Base-by-base conservation (phyloP, 2,888 invertebrate genomes). In the Ochlodes sylvanus region DNA sequence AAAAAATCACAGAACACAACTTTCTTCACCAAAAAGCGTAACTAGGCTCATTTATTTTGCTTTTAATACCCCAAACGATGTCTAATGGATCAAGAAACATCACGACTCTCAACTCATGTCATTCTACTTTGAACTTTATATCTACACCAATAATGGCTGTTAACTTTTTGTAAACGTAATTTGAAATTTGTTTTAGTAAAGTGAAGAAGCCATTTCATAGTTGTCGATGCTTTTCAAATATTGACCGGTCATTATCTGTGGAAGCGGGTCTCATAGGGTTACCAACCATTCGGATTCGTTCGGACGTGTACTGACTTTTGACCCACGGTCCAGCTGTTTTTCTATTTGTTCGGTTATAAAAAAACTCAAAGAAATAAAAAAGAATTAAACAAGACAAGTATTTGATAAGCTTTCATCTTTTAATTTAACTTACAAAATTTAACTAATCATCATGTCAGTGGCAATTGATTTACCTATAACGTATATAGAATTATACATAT, bases 201-300 rank as follows among this genome's bases (percentile, higher is more conserved):
- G 88, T 86, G 87, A 88, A 90, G 89, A 87, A 90, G 90, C 88
- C 88, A 85, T 87, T 88, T 82, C 75, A 79, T 78, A 80, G 85
- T 82, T 85, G 87, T 87, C 87, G 89, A 90, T 91, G 90, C 88
- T 88, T 89, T 89, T 87, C 89, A 91, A 93, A 93, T 92, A 92
- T 93, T 92, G 90, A 91, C 91, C 80, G 84, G 77, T 86, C 85
- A 89, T 91, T 92, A 92, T 92, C 90, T 84, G 76, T 79, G 81
- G 81, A 79, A 84, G 88, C 83, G 85, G 67, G 52, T 67, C 27
- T 27, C 3, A 27, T 27, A 27, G 27, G 27, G 27, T 27, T 27
- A 27, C 27, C 27, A 27, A 27, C 27, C 27, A 27, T 27, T 27
- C 27, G 27, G 27, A 27, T 4, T 27, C 3, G 27, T 27, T 5